phyloP scores from a whole-genome alignment of 2,797 vertebrate genomes.

The Catamblyrhynchus diadema region DNA sequence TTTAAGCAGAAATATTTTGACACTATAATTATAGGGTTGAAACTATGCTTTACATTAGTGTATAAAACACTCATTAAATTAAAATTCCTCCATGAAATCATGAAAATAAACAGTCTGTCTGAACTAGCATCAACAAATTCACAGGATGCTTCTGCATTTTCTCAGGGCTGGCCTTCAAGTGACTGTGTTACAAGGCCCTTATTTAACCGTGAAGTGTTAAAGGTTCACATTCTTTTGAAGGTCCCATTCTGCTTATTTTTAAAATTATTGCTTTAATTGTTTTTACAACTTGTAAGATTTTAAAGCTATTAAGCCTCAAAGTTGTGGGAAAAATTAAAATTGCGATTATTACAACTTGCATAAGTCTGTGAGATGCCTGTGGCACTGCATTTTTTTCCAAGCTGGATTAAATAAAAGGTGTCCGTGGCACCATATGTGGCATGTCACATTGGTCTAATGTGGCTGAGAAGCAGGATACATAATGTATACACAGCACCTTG shows the following conservation, averaged over 20 bases:
- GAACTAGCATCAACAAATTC: conserved; percentile 89
- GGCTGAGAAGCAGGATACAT: conserved; percentile 21
- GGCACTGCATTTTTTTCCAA: background rate
- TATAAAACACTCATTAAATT: conserved; percentile 95
- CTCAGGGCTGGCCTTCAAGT: conserved; percentile 79
- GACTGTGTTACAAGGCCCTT: conserved; percentile 69
- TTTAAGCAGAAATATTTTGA: conserved; percentile 91
- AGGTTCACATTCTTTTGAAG: conserved; percentile 79
- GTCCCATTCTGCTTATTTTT: conserved; percentile 77
- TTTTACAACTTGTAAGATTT: conserved; percentile 83
- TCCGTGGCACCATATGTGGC: conserved; percentile 3
- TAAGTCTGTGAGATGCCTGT: conserved; percentile 16
- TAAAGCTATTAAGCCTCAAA: conserved; percentile 86
- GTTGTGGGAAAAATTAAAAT: conserved; percentile 75
- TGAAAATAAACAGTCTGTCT: conserved; percentile 98
- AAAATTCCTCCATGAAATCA: conserved; percentile 95
- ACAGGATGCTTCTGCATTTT: conserved; percentile 87
- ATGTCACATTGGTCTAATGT: conserved; percentile 12
- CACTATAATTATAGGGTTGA: conserved; percentile 89
- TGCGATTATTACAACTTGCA: conserved; percentile 62
- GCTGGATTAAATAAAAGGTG: conserved; percentile 1
- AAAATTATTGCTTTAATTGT: conserved; percentile 82
- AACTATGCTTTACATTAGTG: conserved; percentile 86
- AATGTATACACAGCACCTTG: background rate
- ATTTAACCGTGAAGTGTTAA: conserved; percentile 87